These are phyloP conservation scores for Leptopilina boulardi DNA, from an alignment of 1,140 invertebrate species.

Conservation along the genomic window DNA sequence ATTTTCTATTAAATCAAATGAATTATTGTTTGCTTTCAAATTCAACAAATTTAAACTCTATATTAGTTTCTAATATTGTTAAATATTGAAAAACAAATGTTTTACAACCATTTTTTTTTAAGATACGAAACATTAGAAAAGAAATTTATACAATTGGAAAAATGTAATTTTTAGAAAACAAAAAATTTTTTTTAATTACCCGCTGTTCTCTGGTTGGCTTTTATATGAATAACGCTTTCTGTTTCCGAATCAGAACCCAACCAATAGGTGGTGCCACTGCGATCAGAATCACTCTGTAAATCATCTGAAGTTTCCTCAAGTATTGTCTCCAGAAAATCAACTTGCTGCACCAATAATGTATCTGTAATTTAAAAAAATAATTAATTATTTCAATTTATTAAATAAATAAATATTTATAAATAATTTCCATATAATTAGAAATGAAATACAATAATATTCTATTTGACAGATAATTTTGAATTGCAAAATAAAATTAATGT, in stretches of 20 bases:
- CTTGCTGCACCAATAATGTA: constrained; percentile 75
- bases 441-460: no score
- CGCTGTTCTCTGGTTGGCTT: constrained; percentile 62
- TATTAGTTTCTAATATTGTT: background rate
- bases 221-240: constrained; percentile 75
- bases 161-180: background rate
- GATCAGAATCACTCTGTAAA: constrained; percentile 82
- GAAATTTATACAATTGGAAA: background rate
- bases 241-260: constrained; percentile 81
- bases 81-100: background rate
- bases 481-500: no score
- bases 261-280: constrained; percentile 76
- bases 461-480: no score
- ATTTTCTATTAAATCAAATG: no score
- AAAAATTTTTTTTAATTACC: constrained; percentile 61
- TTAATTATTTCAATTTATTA: background rate
- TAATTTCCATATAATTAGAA: no score
- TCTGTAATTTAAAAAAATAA: constrained; percentile 69
- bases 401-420: no score
- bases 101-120: background rate
- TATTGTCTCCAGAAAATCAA: constrained; percentile 84
- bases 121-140: no score
- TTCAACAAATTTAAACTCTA: background rate
- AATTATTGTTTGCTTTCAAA: background rate
- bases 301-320: constrained; percentile 87